A percentile compares a stretch with the other conserved stretches of the same genome.
phyloP scores from a whole-genome alignment of 2,797 vertebrate genomes.

The Cichlasoma orientale region DNA sequence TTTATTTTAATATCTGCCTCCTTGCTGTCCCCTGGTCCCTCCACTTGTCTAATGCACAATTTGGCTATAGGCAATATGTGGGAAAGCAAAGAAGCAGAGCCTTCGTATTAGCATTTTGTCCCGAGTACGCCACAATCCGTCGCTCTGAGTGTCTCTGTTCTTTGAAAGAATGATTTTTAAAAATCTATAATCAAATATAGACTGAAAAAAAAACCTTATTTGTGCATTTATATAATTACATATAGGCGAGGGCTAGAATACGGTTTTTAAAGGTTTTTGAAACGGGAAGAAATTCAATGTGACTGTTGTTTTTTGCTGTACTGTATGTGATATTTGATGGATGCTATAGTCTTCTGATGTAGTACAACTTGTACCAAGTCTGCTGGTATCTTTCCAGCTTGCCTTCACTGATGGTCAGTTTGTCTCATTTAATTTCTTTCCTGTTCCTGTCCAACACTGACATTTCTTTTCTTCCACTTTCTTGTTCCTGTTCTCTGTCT shows the following conservation, averaged over 20 bases:
- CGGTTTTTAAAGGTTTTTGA: not conserved
- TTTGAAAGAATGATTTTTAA: not conserved
- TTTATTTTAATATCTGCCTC: constrained; percentile 63
- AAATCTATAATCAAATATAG: not conserved
- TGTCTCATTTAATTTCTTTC: constrained; percentile 59
- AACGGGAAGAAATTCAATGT: not conserved
- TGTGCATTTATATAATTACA: not conserved
- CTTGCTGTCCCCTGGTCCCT: constrained; percentile 31
- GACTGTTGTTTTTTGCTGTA: not conserved
- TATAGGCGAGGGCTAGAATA: not conserved
- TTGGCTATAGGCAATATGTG: constrained; percentile 70
- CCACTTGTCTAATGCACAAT: constrained; percentile 74
- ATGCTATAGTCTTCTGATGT: constrained; percentile 34
- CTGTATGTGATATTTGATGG: constrained; percentile 29
- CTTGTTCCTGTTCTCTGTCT: constrained; percentile 21
- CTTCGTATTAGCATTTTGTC: constrained; percentile 34
- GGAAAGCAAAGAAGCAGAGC: constrained; percentile 42
- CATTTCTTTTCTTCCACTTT: constrained; percentile 23
- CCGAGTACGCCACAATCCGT: not conserved
- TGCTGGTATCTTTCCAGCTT: constrained; percentile 51
- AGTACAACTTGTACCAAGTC: constrained; percentile 47
- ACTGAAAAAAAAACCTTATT: not conserved
- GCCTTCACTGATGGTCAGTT: constrained; percentile 52
- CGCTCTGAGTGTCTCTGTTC: not conserved
- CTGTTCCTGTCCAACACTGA: constrained; percentile 40